A percentile compares a stretch with the other conserved stretches of the same genome.
These are phyloP conservation scores for Phortica variegata DNA, from an alignment of 1,140 invertebrate genomes.

Conservation along the genomic window DNA sequence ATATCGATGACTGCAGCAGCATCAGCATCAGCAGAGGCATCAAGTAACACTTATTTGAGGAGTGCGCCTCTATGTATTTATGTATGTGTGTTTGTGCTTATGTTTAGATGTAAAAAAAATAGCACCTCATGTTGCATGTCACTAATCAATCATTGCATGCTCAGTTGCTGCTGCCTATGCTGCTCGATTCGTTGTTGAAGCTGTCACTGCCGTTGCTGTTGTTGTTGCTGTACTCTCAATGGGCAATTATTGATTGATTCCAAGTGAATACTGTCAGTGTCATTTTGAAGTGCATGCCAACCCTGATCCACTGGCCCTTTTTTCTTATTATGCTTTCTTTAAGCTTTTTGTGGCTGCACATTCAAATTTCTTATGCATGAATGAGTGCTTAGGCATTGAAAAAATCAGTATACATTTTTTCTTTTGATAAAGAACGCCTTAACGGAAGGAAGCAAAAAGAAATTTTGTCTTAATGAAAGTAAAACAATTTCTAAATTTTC, in stretches of 20 bases:
- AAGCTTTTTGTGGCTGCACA: background rate
- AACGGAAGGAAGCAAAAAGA: too few relatives aligned
- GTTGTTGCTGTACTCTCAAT: constrained; percentile 44
- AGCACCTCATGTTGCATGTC: constrained; percentile 49
- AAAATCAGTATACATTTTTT: too few relatives aligned
- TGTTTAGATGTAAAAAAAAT: too few relatives aligned
- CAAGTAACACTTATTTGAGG: too few relatives aligned
- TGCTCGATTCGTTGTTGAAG: too few relatives aligned
- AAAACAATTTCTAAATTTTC: too few relatives aligned
- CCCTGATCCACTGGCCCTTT: constrained; percentile 47
- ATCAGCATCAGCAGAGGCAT: too few relatives aligned
- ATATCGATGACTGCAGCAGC: constrained; percentile 8
- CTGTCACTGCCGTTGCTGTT: constrained; percentile 27
- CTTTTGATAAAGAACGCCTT: too few relatives aligned
- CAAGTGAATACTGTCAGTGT: constrained; percentile 34
- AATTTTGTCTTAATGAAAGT: too few relatives aligned
- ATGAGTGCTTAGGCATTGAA: constrained; percentile 52
- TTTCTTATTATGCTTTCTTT: constrained; percentile 11
- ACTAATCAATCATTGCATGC: constrained; percentile 45
- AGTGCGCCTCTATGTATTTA: constrained; percentile 17
- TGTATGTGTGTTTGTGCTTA: constrained; percentile 9
- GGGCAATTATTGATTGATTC: constrained; percentile 53
- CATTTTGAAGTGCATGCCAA: constrained; percentile 13
- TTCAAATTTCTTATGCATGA: constrained; percentile 23
- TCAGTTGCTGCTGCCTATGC: background rate